Conservation (phyloP, 2,888 invertebrate species). For the Eupithecia dodoneata region DNA sequence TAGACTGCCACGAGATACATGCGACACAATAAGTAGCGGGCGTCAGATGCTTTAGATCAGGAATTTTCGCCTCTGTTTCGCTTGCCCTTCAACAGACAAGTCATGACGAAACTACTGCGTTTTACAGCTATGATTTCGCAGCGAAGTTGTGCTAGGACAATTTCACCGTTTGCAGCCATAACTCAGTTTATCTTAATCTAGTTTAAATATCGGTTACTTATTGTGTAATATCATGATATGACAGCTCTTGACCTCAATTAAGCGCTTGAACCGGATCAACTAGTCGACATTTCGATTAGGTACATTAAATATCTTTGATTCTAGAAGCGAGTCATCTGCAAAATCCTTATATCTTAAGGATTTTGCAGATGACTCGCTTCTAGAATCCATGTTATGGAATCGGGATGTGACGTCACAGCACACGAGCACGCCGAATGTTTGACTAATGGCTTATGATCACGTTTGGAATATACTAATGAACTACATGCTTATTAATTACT, state of each 20-base stretch:
- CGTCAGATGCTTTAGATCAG: no score
- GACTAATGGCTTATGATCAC: constrained; percentile 18
- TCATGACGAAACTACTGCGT: no score
- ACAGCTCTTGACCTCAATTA: not conserved
- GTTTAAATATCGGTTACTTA: not conserved
- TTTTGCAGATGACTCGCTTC: no score
- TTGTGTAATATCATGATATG: not conserved
- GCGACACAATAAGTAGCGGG: no score
- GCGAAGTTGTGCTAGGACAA: not conserved
- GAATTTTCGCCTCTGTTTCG: no score
- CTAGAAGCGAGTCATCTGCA: not conserved
- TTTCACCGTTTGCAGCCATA: not conserved
- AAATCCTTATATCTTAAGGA: no score
- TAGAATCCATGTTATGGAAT: not conserved
- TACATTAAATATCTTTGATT: not conserved
- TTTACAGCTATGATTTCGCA: no score
- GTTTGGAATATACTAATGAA: constrained; percentile 26
- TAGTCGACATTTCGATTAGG: no score
- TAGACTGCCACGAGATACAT: no score
- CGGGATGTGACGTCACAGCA: constrained; percentile 29
- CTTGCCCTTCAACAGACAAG: no score
- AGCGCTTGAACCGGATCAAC: not conserved
- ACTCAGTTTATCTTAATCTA: not conserved
- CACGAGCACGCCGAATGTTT: constrained; percentile 23
- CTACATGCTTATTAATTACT: constrained; percentile 22